Evolutionary conservation across 92 coral and sea anemone genomes (phyloP), one percentile per base, ranked within the genome.

Genomic region (Umimayanthus chanpuru): DNA sequence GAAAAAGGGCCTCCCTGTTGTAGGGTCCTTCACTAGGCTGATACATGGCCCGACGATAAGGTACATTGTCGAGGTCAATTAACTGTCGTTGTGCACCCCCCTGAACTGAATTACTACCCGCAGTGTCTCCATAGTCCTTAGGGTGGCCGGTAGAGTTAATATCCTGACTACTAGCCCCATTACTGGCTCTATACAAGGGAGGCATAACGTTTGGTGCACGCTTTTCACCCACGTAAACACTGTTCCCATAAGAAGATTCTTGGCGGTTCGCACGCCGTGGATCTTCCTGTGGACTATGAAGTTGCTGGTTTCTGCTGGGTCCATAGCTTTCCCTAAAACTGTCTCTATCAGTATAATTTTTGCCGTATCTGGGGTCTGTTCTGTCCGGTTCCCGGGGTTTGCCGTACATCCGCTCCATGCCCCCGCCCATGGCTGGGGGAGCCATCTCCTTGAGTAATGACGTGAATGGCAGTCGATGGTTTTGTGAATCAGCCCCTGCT

Each of bases 371-470:
- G 40, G 77, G 41, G 28, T 83, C 79, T 7, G 66, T 83, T 83
- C 87, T 70, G 28, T 86, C 85, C 0, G 93, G 67, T 30, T 93
- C 91, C 14, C 92, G 92, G 29, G 88, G 88, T 75, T 65, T 77
- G 64, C 87, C 56, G 76, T 66, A 89, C 89, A 88, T 84, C 12
- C 90, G 81, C 49, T 91, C 80, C 50, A 92, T 90, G 38, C 73
- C 61, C 30, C 92, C 92, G 50, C 87, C 88, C 15, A 87, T 90
- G 32, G 87, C 86, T 1, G 91, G 86, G 0, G 98, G 98, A 16
- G 91, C 95, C 70, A 95, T 92, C 80, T 94, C 98, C 90, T 92
- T 95, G 49, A 95, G 72, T 65, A 93, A 82, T 21, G 96, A 92
- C 28, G 98, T 95, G 81, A 95, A 95, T 7, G 98, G 95, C 25